Base-by-base conservation (phyloP, 1,140 invertebrate genomes). In the Bombus haemorrhoidalis region DNA sequence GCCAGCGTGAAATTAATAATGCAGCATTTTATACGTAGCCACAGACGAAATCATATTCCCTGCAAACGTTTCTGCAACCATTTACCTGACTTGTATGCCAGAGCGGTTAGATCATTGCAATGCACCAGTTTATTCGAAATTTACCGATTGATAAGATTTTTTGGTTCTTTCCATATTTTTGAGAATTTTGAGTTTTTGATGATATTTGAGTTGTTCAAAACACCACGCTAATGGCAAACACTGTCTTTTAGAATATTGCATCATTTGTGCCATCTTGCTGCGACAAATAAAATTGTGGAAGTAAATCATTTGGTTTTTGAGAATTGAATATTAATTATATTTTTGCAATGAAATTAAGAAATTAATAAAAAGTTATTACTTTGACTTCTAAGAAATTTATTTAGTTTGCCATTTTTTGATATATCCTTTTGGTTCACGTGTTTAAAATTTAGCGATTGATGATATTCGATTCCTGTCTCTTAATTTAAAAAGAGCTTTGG, bases 1-100 rank as follows among this genome's bases (percentile, higher is more conserved):
- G 37, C 28, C 83, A 12, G 39, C 28, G 8, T 32, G 47, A 62
- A 79, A 84, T 84, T 84, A 72, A 79, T 84, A 84, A 84, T 80
- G 76, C 76, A 57, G 43, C 66, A 28, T 57, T 79, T 80, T 79
- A 72, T 47, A 68, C 62, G 41, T 32, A n/a, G 10, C 59, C 39
- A 72, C 62, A 39, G 53, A 84, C 53, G 53, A 84, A 72, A 71
- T 77, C 62, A 28, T 84, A 84, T 72, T 62, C 47, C 62, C 37
- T 78, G 12, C 43, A n/a, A 64, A 47, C 4, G 53, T 22, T 74
- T 74, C 39, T 72, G 32, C 25, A 15, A n/a, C 12, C n/a, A 39
- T 80, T 77, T 39, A 37, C 18, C 37, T 12, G 3, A 25, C n/a
- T 9, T 9, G 25, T 15, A 18, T 13, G 18, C 32, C 15, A 75